phyloP scores from a whole-genome alignment of 2,888 invertebrate genomes.

The Troides oblongomaculatus region DNA sequence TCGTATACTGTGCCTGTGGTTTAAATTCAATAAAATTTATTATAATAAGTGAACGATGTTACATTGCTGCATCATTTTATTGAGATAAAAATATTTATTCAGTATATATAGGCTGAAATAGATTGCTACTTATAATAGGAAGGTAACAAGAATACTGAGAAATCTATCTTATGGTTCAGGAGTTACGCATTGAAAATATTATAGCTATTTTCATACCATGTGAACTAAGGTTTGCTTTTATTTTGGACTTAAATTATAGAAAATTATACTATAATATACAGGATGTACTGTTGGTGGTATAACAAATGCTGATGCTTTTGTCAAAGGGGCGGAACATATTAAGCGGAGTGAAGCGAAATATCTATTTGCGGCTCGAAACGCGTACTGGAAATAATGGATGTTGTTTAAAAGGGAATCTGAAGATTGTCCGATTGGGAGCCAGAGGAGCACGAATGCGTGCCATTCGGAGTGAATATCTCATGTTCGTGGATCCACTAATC shows the following conservation, averaged over 20 bases:
- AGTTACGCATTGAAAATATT: no score
- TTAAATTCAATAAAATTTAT: no score
- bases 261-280: background rate
- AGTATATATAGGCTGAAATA: no score
- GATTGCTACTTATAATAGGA: no score
- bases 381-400: constrained; percentile 38
- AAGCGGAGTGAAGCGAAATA: constrained; percentile 31
- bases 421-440: constrained; percentile 52
- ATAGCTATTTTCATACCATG: no score
- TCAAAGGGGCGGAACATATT: constrained; percentile 30
- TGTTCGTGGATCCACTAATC: constrained; percentile 63
- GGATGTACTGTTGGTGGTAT: background rate
- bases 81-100: no score
- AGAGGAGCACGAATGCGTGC: constrained; percentile 48
- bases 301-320: constrained; percentile 10
- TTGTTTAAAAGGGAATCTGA: constrained; percentile 57
- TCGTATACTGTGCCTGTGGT: no score
- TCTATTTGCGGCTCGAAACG: constrained; percentile 30
- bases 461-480: constrained; percentile 62
- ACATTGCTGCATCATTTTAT: no score
- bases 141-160: no score
- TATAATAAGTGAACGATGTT: no score
- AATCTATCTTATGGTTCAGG: no score
- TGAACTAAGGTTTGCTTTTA: background rate
- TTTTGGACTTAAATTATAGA: background rate